These are phyloP conservation scores for Notolabrus celidotus DNA, from an alignment of 2,797 vertebrate species.

Conservation along the genomic window DNA sequence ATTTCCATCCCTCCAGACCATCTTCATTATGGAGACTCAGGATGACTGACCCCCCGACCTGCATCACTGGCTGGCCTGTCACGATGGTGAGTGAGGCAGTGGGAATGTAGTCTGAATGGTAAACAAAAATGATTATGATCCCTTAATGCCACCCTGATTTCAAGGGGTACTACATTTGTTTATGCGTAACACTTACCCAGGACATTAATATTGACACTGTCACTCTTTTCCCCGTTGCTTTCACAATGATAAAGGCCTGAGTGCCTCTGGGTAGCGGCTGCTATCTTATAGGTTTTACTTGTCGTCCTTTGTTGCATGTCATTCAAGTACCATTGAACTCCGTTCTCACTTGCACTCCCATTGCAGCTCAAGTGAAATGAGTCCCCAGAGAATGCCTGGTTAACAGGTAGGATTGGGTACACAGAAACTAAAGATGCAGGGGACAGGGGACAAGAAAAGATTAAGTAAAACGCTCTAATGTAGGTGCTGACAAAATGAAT, in stretches of 20 bases:
- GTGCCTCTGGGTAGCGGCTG: accelerated
- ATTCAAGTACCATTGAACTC: constrained; percentile 51
- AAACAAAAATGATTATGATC: not conserved
- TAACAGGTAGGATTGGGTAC: accelerated
- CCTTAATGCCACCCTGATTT: no score
- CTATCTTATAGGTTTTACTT: not conserved
- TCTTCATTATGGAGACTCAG: constrained; percentile 49
- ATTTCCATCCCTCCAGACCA: constrained; percentile 32
- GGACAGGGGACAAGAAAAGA: constrained; percentile 14
- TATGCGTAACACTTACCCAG: constrained; percentile 27
- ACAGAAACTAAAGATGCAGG: constrained; percentile 42
- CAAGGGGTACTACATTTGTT: no score
- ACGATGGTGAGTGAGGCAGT: constrained; percentile 38
- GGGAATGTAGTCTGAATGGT: constrained; percentile 25
- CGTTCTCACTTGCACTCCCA: accelerated
- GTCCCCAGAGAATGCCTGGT: constrained; percentile 57
- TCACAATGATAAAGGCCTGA: constrained; percentile 19
- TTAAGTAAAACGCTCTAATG: not conserved
- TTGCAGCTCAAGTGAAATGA: constrained; percentile 53
- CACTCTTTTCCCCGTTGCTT: not conserved
- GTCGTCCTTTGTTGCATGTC: accelerated
- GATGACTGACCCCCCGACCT: accelerated
- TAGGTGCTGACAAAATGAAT: not conserved
- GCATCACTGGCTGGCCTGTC: constrained; percentile 50
- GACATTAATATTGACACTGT: accelerated